Conservation (phyloP, 2,797 vertebrate species). For the Avahi laniger region DNA sequence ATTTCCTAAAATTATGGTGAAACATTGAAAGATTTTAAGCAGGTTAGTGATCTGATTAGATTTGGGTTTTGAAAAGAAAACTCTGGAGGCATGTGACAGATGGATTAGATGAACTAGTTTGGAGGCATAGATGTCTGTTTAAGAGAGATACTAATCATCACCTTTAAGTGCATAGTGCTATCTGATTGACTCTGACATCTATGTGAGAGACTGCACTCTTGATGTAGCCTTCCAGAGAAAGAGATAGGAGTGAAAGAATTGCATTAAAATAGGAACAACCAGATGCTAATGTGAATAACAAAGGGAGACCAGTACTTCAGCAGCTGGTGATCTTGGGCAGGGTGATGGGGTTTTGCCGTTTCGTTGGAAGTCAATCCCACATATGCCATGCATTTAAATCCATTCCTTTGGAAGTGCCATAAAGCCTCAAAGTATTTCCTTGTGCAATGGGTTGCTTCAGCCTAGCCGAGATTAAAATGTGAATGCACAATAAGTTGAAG, state of each 20-base stretch:
- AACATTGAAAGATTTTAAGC: not conserved
- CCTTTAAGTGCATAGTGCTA: not conserved
- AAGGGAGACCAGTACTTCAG: not conserved
- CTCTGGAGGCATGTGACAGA: not conserved
- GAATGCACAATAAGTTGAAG: not conserved
- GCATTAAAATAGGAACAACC: not conserved
- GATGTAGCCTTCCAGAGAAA: not conserved
- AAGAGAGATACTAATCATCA: not conserved
- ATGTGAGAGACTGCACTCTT: not conserved
- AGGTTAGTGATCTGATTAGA: not conserved
- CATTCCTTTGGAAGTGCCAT: not conserved
- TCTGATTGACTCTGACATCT: not conserved
- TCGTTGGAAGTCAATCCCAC: not conserved
- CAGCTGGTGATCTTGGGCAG: not conserved
- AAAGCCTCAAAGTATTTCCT: not conserved
- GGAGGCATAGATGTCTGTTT: not conserved
- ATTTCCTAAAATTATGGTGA: conserved; percentile 14
- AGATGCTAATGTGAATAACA: not conserved
- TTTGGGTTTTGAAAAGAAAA: not conserved
- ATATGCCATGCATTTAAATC: not conserved
- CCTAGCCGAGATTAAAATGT: not conserved
- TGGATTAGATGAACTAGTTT: not conserved
- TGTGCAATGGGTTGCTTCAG: not conserved
- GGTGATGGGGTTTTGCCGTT: not conserved
- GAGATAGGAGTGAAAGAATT: not conserved